These are phyloP conservation scores for Cyclina sinensis DNA, from an alignment of 1,140 invertebrate genomes.

Conservation along the genomic window DNA sequence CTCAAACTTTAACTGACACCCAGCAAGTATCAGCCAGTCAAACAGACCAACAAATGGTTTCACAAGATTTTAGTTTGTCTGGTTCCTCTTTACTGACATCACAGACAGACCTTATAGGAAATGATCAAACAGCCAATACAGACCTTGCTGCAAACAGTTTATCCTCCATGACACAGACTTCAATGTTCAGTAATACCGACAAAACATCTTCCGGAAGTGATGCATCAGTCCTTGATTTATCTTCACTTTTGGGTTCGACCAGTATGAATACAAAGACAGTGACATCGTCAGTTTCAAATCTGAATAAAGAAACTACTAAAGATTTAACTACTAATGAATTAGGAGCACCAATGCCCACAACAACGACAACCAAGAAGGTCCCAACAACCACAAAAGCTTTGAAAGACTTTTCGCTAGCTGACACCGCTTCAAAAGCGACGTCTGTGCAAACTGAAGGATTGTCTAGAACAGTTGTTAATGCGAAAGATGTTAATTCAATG, in stretches of 20 bases:
- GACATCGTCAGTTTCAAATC: no score
- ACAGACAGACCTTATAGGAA: neutral
- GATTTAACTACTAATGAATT: no score
- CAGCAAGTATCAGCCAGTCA: neutral
- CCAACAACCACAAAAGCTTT: neutral
- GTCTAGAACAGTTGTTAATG: neutral
- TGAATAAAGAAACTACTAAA: no score
- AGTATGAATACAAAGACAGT: neutral
- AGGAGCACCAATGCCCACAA: no score
- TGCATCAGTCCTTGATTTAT: neutral
- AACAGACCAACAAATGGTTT: neutral
- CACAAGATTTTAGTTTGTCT: no score
- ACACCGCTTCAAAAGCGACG: neutral
- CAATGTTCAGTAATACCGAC: neutral
- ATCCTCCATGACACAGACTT: neutral
- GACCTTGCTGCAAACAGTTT: neutral
- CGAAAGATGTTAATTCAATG: neutral
- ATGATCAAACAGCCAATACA: neutral
- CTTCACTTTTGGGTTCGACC: neutral
- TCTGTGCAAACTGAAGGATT: neutral
- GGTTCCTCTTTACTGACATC: neutral
- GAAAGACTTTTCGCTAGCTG: neutral
- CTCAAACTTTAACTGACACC: neutral
- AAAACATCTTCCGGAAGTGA: neutral
- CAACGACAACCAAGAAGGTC: no score